Evolutionary conservation across 2,113 vertebrate species (phyloP), one percentile per base, ranked within the genome.

Genomic region (Phalacrocorax aristotelis): DNA sequence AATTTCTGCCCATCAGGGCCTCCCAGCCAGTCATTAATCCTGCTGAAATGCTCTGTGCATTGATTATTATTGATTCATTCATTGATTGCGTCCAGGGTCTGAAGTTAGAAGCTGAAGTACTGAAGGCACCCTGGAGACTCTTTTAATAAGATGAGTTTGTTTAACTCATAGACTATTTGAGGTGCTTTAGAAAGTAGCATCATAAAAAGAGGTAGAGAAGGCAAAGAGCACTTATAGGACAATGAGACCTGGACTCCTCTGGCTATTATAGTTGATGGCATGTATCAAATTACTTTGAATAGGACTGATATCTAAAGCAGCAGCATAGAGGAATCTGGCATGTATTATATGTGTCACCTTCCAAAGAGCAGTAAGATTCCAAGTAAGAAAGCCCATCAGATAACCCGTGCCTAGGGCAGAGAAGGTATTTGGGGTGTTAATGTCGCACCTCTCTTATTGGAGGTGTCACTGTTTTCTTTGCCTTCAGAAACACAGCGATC

Each of bases 61-160:
- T 64, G 94, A 95, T 96, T 92, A 54, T 87, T 97, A 97, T 96
- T 92, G 93, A 96, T 96, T 98, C 92, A 95, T 97, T 92, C 87
- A 95, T 95, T 96, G 94, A 97, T 97, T 97, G 80, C 78, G 79
- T 85, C 84, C 79, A 76, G 80, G 61, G 40, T 78, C 83, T 94
- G 87, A 88, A 97, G 91, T 91, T 87, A 83, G 85, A 89, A 79
- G 64, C 87, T 61, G 46, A 72, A 71, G 64, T 70, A 89, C 15
- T 3, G n/a, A 97, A 78, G 74, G 70, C 81, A 93, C 96, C 89
- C 95, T 75, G 49, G 94, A 94, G 96, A 95, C 80, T 92, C 93
- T 88, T 96, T 61, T 97, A 94, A 85, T 81, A 94, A 91, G 52
- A 95, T 62, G 48, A 94, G 87, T 94, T 97, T 97, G 89, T 89